phyloP scores from a whole-genome alignment of 2,113 vertebrate species.

The Lophotis ruficrista region DNA sequence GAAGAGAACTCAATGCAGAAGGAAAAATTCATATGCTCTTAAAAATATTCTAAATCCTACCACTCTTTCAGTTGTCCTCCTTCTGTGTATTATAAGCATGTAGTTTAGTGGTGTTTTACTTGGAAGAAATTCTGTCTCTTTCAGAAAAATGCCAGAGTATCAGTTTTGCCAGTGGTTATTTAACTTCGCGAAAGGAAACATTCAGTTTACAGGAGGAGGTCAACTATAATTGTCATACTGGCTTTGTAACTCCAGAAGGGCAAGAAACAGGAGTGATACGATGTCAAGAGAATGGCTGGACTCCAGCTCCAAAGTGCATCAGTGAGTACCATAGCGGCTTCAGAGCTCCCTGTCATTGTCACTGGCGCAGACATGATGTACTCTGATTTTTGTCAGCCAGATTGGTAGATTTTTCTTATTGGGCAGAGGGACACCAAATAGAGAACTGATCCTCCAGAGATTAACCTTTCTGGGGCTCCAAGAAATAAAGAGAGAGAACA shows the following conservation, averaged over 20 bases:
- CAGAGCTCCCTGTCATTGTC: not conserved
- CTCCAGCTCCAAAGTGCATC: slow-evolving; percentile 55
- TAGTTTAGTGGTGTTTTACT: not conserved
- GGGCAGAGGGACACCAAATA: not conserved
- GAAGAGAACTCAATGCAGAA: not conserved
- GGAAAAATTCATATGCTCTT: not conserved
- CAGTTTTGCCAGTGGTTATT: not conserved
- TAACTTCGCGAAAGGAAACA: accelerated
- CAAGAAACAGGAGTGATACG: not conserved
- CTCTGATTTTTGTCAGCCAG: not conserved
- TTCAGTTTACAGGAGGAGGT: not conserved
- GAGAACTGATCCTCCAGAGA: not conserved
- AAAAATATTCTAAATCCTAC: not conserved
- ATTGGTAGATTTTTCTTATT: not conserved
- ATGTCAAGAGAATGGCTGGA: slow-evolving; percentile 57
- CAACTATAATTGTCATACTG: not conserved
- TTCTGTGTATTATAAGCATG: not conserved
- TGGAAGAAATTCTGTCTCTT: not conserved
- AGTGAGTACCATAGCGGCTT: slow-evolving; percentile 58
- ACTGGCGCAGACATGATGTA: not conserved
- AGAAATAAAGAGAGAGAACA: not conserved
- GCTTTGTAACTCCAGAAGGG: slow-evolving; percentile 58
- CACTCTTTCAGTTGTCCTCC: not conserved
- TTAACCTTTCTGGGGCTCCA: not conserved
- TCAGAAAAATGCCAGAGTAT: slow-evolving; percentile 1